Percentiles rank a stretch among this genome's conserved stretches.
Conservation (phyloP, 2,888 invertebrate genomes). For the Elegia similella region DNA sequence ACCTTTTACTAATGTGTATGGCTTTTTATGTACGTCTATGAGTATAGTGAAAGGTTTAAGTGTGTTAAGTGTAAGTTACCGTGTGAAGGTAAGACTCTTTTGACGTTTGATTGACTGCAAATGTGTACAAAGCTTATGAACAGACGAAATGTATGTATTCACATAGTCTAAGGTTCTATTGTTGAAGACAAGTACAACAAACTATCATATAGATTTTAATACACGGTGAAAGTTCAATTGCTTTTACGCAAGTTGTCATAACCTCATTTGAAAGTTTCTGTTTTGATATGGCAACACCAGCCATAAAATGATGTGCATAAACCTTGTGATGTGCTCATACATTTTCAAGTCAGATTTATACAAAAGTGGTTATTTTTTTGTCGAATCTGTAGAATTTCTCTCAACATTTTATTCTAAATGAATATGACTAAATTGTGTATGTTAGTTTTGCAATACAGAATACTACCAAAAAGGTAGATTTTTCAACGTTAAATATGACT, state of each 20-base stretch:
- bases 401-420: too few relatives aligned
- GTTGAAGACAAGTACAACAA: background rate
- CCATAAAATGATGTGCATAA: too few relatives aligned
- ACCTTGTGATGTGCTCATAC: too few relatives aligned
- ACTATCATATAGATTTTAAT: background rate
- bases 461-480: slow-evolving; percentile 5
- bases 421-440: background rate
- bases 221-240: background rate
- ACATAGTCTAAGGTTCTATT: background rate
- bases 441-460: background rate
- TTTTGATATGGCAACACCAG: too few relatives aligned
- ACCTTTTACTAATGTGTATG: slow-evolving; percentile 21
- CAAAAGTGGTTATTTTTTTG: too few relatives aligned
- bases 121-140: background rate
- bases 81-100: slow-evolving; percentile 3
- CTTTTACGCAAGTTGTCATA: too few relatives aligned
- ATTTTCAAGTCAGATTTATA: too few relatives aligned
- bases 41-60: slow-evolving; percentile 22
- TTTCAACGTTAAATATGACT: background rate
- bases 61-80: slow-evolving; percentile 18
- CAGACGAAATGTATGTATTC: background rate
- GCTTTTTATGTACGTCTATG: slow-evolving; percentile 26
- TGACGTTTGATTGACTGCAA: background rate
- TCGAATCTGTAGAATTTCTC: too few relatives aligned
- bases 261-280: too few relatives aligned